phyloP scores from a whole-genome alignment of 2,113 vertebrate genomes.

The Smithornis capensis region DNA sequence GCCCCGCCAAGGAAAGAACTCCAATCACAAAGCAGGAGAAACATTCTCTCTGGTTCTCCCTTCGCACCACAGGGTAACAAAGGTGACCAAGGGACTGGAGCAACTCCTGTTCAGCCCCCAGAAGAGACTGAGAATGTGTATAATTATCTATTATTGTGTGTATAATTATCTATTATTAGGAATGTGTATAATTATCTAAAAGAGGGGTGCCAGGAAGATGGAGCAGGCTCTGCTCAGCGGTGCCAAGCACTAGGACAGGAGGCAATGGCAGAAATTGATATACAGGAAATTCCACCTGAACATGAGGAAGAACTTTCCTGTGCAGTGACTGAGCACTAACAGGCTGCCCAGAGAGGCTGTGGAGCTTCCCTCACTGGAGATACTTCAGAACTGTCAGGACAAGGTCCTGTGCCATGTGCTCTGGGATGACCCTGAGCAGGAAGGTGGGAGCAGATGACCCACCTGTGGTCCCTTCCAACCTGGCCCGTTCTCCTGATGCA shows the following conservation, averaged over 20 bases:
- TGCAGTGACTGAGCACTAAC: background rate
- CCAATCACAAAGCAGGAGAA: fast-evolving
- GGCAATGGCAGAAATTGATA: background rate
- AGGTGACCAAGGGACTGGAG: background rate
- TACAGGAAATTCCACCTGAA: background rate
- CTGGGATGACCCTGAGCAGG: background rate
- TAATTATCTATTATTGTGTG: background rate
- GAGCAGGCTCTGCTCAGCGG: background rate
- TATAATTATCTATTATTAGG: background rate
- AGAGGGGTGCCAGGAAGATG: background rate
- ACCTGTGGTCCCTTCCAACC: background rate
- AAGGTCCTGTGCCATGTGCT: background rate
- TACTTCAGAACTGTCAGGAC: background rate
- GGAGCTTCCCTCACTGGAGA: background rate
- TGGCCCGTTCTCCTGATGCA: background rate
- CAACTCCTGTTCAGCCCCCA: no score
- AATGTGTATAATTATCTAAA: background rate
- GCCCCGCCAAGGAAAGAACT: background rate
- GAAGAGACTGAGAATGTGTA: no score
- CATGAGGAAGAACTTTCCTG: background rate
- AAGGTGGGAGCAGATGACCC: background rate
- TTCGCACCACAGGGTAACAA: background rate
- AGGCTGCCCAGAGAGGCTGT: background rate
- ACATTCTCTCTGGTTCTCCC: fast-evolving
- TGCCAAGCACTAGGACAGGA: background rate